Conservation (phyloP, 2,113 vertebrate species). For the Channa argus region DNA sequence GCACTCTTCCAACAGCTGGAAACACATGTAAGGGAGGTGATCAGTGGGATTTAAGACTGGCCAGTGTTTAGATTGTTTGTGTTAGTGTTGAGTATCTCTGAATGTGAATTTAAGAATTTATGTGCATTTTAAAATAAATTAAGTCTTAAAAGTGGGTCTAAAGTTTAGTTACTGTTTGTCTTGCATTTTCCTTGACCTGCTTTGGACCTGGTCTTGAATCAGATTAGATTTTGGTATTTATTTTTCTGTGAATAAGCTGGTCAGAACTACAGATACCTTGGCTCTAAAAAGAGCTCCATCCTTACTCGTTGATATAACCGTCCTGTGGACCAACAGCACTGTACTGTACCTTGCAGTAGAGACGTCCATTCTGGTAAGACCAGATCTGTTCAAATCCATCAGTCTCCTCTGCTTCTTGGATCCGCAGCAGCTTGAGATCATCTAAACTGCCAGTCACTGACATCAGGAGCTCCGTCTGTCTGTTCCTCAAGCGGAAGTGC, state of each 20-base stretch:
- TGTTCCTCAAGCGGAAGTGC: slow-evolving; percentile 90
- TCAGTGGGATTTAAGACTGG: not conserved
- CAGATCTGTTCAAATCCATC: slow-evolving; percentile 90
- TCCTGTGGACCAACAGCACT: not conserved
- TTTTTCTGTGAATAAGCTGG: not conserved
- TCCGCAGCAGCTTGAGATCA: slow-evolving; percentile 90
- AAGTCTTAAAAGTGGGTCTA: too few relatives aligned
- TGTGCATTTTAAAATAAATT: too few relatives aligned
- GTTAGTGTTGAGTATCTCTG: too few relatives aligned
- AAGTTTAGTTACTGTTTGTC: not conserved
- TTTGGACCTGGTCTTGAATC: slow-evolving; percentile 3
- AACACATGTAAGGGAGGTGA: not conserved
- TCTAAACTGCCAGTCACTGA: slow-evolving; percentile 89
- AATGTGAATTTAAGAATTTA: too few relatives aligned
- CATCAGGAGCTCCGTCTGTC: slow-evolving; percentile 87
- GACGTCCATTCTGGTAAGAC: slow-evolving; percentile 89
- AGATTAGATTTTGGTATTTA: not conserved
- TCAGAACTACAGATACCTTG: not conserved
- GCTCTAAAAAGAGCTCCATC: not conserved
- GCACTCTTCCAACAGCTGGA: slow-evolving; percentile 90
- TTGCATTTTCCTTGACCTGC: not conserved
- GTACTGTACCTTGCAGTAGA: slow-evolving; percentile 87
- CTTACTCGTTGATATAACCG: not conserved
- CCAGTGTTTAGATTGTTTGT: too few relatives aligned
- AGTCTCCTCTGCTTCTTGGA: slow-evolving; percentile 87